Evolutionary conservation across 2,888 invertebrate genomes (phyloP).

Genomic region (Torymus tubicola): DNA sequence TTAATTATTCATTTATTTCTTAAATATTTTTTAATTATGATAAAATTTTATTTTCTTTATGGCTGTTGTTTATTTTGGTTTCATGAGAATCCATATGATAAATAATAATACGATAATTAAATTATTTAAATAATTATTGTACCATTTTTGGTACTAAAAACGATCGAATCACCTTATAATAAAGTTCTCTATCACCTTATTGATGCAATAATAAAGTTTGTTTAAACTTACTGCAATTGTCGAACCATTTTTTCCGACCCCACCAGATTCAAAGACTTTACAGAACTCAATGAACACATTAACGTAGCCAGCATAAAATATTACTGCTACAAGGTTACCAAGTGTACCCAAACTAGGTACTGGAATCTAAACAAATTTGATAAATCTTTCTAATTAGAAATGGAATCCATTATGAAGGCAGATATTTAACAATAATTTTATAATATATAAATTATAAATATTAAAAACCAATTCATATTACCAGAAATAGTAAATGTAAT

Average conservation of each 20-base stretch:
- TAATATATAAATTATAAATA: too few species aligned
- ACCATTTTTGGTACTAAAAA: background rate
- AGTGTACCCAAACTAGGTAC: conserved; percentile 69
- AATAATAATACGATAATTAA: too few species aligned
- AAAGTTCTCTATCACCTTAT: conserved; percentile 5
- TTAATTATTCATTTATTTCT: too few species aligned
- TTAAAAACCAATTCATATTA: too few species aligned
- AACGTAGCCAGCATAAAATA: conserved; percentile 81
- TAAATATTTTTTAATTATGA: too few species aligned
- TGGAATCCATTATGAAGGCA: background rate
- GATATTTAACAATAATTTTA: background rate
- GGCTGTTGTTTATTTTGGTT: too few species aligned
- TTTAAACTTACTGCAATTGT: conserved; percentile 94
- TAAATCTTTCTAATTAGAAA: conserved; percentile 67
- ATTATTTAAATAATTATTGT: too few species aligned
- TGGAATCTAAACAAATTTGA: conserved; percentile 73
- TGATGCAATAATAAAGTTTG: conserved; percentile 42
- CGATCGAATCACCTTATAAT: conserved; percentile 34
- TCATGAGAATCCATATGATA: too few species aligned
- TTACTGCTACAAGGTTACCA: conserved; percentile 74
- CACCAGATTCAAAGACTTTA: conserved; percentile 87
- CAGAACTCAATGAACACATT: conserved; percentile 84
- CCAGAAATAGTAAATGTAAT: too few species aligned
- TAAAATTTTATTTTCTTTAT: too few species aligned
- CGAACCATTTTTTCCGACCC: conserved; percentile 98